Base-by-base conservation (phyloP, 1,140 invertebrate genomes). In the Thaumatotibia leucotreta region DNA sequence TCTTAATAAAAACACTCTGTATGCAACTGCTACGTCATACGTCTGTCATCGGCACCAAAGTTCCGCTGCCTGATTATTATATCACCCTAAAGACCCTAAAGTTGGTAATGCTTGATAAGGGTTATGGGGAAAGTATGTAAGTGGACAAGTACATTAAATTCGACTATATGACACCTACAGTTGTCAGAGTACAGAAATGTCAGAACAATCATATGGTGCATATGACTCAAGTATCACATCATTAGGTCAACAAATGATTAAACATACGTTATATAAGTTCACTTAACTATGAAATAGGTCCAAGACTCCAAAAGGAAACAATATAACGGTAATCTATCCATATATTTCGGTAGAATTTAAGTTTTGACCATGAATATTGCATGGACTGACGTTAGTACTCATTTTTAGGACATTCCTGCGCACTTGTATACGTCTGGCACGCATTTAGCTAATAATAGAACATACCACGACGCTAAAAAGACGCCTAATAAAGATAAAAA, bases 381-480 rank as follows among this genome's bases (percentile, higher is more conserved):
- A 58, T 27, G 52, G 52, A 81, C 73, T 83, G 80, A 82, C 80
- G 79, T 74, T 67, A 75, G 74, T 69, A 72, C 72, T 73, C 65
- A 78, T 74, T 77, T 79, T 80, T 74, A 70, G 76, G 72, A 77
- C 84, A 85, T 88, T 83, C 82, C 77, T 77, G 76, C 67, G 74
- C 75, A 80, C 72, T 76, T 77, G 69, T 72, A 69, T 72, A 72
- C 75, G 82, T 83, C 81, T 87, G 79, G 77, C 70, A 73, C 75
- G 68, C 79, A 74, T 81, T 85, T 84, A 73, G 79, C 85, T 89
- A 89, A 85, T 81, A 80, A 82, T 89, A 89, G 87, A 87, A 87
- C 85, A 87, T 89, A 84, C 85, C 86, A 82, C 83, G 85, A 86
- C 85, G 79, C 79, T 78, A 88, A 89, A 83, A 89, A 86, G 76